Evolutionary conservation across 37 sponge, comb jelly and placozoan species (phyloP), one percentile per base, ranked within the genome.

Genomic region (Spongilla lacustris): DNA sequence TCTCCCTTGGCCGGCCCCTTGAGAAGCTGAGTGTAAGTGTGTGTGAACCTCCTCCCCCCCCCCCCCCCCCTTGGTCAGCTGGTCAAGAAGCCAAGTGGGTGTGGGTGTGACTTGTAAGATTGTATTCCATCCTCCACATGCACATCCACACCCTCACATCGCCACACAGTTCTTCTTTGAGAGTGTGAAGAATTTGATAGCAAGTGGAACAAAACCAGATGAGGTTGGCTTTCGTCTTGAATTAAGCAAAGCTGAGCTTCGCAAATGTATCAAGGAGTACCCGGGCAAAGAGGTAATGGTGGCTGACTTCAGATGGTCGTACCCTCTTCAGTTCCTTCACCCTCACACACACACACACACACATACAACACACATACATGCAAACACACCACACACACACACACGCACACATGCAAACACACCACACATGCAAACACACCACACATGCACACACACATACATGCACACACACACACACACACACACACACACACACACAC

Each of bases 1-100:
- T 50, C 31, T 89, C 81, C 68, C 89, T 97, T 0, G 98, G 98
- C 13, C 81, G 86, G 49, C 98, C 98, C 3, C 81, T 97, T 66
- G 96, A 97, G 83, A 95, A 96, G 34, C 86, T 97, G 67, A 97
- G 96, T 81, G 91, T 95, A 49, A 87, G 91, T 83, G 19, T 28
- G 10, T 28, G n/a, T 5, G 21, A 14, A 19, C 58, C 1, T 58
- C 19, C 21, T 58, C 58, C 58, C 12, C 2, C 27, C 19, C 58
- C 1, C 73, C 13, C 9, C 17, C 73, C 73, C 13, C 31, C 3
- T 22, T 1, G 13, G 0, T 13, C 73, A n/a, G n/a, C n/a, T n/a
- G n/a, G n/a, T n/a, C n/a, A n/a, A n/a, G n/a, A n/a, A n/a, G n/a
- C n/a, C n/a, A n/a, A n/a, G n/a, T n/a, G n/a, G n/a, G n/a, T n/a